Evolutionary conservation across 2,797 vertebrate species (phyloP), one percentile per base, ranked within the genome.

Genomic region (Anas acuta): DNA sequence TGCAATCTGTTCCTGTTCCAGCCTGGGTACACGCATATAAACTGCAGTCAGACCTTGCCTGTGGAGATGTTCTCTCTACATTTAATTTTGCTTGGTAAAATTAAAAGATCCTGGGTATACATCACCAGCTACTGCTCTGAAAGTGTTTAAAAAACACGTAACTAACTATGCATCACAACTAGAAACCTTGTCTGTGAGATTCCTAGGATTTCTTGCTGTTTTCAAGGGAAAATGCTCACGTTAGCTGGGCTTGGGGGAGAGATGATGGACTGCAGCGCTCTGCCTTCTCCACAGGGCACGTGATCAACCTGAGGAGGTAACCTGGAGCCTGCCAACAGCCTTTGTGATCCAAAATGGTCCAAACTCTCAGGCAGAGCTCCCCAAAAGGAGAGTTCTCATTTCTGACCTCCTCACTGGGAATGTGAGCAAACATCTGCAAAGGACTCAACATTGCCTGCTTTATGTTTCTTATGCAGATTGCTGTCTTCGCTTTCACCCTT

Each of bases 61-160:
- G 75, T 19, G 74, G 84, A 92, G 61, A 65, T 71, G 8, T 65
- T 89, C 64, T 77, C 57, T 54, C 61, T 54, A 64, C 57, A n/a
- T 82, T 88, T 71, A 54, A 84, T 91, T 94, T 84, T 93, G 64
- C 83, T 80, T 33, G 61, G 71, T 53, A 80, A 93, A 93, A 82
- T 77, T 6, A 76, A 69, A 83, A 82, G 39, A 71, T 82, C 35
- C 60, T 66, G 73, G 88, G 71, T 25, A 76, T 74, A 82, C 75
- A 64, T 88, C 80, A 87, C 43, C 61, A 84, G 26, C 64, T 67
- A 70, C 82, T 54, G 37, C 66, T 73, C 32, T 35, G 60, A 43
- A 73, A 79, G 37, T 28, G 33, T 80, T 87, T 72, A 30, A 74
- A 81, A 70, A 45, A 58, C 39, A 47, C 11, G 10, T 15, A 87